Base-by-base conservation (phyloP, 2,888 invertebrate genomes). In the Drosophila cyrtoloma region DNA sequence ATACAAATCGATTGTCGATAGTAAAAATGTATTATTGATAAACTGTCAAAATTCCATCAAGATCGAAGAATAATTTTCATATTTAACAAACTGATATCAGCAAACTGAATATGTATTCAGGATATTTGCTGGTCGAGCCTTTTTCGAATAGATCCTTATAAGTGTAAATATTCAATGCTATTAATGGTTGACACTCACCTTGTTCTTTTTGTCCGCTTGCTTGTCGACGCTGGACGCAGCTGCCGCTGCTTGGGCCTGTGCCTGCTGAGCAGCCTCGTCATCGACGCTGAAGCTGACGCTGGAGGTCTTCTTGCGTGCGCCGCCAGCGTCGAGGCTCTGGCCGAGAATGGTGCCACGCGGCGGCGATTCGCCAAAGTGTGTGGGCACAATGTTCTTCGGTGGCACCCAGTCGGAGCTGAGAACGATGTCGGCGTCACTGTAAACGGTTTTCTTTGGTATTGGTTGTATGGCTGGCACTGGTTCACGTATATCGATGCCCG, bases 391-490 rank as follows among this genome's bases (percentile, higher is more conserved):
- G 81, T 97, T 96, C 85, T 97, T 96, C 47, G 97, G 97, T 81
- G 97, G 97, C 81, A 97, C 97, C 96, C 97, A 97, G 80, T 97
- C 97, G 75, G 97, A 96, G 50, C 97, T 97, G 87, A 97, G 94
- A 74, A 97, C 97, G 91, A 97, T 97, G 93, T 97, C 97, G 69
- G 97, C 97, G 94, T 97, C 97, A 92, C 97, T 97, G 94, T 97
- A 97, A 82, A 96, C 92, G 66, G 93, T 87, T 92, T 94, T 94
- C 89, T 93, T 92, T 91, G 93, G 95, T 88, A 95, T 95, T 47
- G 96, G 95, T 75, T 95, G 95, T 79, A 96, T 95, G 90, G 95
- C 94, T 86, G 96, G 94, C 91, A 96, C 88, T 57, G 96, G 96
- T 92, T 97, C 97, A 88, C 97, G 95, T 89, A 97, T 97, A 94